Evolutionary conservation across 2,888 invertebrate genomes (phyloP).

Genomic region (Blera fallax): DNA sequence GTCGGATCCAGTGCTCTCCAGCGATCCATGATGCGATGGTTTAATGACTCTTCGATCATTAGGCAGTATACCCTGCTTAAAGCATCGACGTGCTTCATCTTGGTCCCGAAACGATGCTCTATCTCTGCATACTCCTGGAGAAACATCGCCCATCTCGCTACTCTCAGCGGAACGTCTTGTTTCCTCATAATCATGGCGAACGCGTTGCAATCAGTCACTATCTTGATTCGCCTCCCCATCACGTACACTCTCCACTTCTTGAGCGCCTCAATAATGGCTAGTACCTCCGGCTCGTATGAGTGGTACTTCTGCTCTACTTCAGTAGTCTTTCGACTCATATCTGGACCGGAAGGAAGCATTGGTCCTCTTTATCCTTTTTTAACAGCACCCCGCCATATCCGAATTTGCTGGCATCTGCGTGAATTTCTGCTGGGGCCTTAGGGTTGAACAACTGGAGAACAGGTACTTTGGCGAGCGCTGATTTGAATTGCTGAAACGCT

Average conservation of each 20-base stretch:
- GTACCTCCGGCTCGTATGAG: conserved; percentile 73
- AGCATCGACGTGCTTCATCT: conserved; percentile 70
- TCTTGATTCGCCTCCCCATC: conserved; percentile 25
- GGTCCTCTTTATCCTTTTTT: background rate
- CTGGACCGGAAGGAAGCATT: background rate
- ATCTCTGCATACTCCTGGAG: background rate
- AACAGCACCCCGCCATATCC: too few relatives aligned
- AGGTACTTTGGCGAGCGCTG: too few relatives aligned
- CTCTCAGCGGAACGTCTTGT: conserved; percentile 37
- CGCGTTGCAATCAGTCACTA: conserved; percentile 45
- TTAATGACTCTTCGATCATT: background rate
- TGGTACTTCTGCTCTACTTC: conserved; percentile 29
- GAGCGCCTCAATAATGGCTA: conserved; percentile 71
- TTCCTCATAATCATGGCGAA: conserved; percentile 48
- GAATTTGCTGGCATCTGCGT: too few relatives aligned
- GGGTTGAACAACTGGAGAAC: conserved; percentile 32
- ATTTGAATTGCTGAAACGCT: too few relatives aligned
- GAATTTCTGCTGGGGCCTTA: conserved; percentile 38
- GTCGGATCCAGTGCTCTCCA: conserved; percentile 72
- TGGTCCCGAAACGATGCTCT: conserved; percentile 61
- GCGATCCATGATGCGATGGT: conserved; percentile 5
- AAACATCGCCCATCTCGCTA: conserved; percentile 67
- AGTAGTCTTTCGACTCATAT: conserved; percentile 49
- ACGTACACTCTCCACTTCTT: conserved; percentile 72
- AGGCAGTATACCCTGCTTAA: conserved; percentile 26